A percentile compares a stretch with the other conserved stretches of the same genome.
Evolutionary conservation across 2,797 vertebrate genomes (phyloP).

Genomic region (Neosilurus hyrtlii): DNA sequence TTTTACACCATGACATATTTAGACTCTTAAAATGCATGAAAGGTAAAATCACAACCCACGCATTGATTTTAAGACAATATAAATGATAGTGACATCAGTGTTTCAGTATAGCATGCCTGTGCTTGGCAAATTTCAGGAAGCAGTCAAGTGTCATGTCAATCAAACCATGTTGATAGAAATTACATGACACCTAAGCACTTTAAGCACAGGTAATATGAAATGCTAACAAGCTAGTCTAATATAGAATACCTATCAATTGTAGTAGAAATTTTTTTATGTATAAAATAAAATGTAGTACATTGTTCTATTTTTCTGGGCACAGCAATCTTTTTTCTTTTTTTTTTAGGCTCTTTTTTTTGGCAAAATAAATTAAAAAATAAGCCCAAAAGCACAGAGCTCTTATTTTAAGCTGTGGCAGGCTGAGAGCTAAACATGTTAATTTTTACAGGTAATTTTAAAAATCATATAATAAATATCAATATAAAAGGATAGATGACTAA

Average conservation of each 20-base stretch:
- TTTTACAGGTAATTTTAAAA: background rate
- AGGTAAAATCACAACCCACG: background rate
- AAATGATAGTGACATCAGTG: background rate
- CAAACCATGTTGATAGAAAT: background rate
- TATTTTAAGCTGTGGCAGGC: background rate
- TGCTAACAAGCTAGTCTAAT: background rate
- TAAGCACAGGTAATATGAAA: background rate
- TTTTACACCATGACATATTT: background rate
- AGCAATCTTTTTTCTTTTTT: background rate
- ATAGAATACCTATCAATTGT: background rate
- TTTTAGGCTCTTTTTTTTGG: background rate
- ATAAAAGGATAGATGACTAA: no score
- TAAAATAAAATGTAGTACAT: background rate
- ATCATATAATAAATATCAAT: no score
- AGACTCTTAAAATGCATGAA: background rate
- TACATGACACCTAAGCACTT: background rate
- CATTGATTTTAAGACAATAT: background rate
- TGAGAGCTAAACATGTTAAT: background rate
- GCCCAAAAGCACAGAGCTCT: background rate
- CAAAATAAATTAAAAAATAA: background rate
- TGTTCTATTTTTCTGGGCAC: background rate
- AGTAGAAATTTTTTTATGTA: background rate
- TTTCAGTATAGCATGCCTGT: background rate
- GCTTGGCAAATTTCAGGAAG: background rate
- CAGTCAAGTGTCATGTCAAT: background rate